These are phyloP conservation scores for Aurelia sp. DNA, from an alignment of 30 jellyfish, hydroid and myxozoan species.

Conservation along the genomic window DNA sequence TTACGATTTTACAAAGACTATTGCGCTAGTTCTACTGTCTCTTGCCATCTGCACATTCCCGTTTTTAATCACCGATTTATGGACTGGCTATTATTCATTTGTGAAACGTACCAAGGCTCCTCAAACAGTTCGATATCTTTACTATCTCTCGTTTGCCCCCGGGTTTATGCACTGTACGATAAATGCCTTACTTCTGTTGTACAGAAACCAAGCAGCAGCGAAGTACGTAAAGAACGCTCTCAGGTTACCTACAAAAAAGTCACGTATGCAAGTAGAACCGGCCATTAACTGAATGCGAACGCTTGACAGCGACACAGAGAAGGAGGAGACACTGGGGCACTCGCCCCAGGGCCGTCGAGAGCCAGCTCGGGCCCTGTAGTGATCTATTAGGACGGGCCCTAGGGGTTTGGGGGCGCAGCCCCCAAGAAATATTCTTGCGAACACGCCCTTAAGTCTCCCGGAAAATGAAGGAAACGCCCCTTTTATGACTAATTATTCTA, in stretches of 20 bases:
- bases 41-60: constrained; percentile 25
- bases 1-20: constrained; percentile 24
- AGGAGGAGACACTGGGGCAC: too few species aligned
- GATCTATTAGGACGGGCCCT: too few species aligned
- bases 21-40: constrained; percentile 1
- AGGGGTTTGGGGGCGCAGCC: too few species aligned
- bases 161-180: not conserved
- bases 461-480: too few species aligned
- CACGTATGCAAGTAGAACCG: not conserved
- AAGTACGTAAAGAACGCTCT: constrained; percentile 15
- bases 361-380: too few species aligned
- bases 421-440: too few species aligned
- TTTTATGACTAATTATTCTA: too few species aligned
- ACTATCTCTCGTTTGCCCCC: constrained; percentile 20
- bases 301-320: too few species aligned
- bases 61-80: constrained; percentile 8
- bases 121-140: constrained; percentile 26
- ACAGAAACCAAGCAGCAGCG: constrained; percentile 38
- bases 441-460: too few species aligned
- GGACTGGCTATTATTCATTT: constrained; percentile 41
- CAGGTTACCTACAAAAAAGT: not conserved
- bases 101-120: constrained; percentile 13
- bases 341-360: too few species aligned
- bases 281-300: too few species aligned
- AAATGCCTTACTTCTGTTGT: constrained; percentile 32